Conservation (phyloP, 2,797 vertebrate genomes). For the Holocentrus rufus region DNA sequence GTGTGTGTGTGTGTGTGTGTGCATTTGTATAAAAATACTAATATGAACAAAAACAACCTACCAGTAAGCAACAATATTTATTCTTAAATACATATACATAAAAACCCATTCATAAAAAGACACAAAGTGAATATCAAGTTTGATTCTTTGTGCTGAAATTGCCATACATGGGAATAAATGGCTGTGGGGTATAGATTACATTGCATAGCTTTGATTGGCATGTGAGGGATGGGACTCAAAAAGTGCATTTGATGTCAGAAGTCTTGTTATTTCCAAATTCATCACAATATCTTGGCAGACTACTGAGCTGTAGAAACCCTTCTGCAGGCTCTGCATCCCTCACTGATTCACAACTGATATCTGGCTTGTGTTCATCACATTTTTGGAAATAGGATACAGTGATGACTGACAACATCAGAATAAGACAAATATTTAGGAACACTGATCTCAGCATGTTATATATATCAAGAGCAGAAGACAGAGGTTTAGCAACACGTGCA, state of each 20-base stretch:
- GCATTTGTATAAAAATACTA: not conserved
- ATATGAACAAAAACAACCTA: constrained; percentile 52
- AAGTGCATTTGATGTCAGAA: constrained; percentile 74
- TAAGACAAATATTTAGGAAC: constrained; percentile 68
- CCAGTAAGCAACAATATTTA: constrained; percentile 76
- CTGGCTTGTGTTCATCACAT: constrained; percentile 29
- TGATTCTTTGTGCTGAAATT: constrained; percentile 73
- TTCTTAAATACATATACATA: constrained; percentile 82
- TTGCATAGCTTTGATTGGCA: constrained; percentile 80
- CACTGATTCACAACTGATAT: constrained; percentile 30
- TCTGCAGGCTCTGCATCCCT: constrained; percentile 7
- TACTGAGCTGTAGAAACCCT: constrained; percentile 19
- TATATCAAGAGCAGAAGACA: constrained; percentile 63
- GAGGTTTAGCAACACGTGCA: constrained; percentile 62
- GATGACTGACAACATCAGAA: constrained; percentile 74
- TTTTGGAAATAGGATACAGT: constrained; percentile 72
- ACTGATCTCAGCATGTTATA: constrained; percentile 61
- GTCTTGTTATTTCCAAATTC: constrained; percentile 63
- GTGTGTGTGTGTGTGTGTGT: not conserved
- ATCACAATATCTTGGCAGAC: constrained; percentile 32
- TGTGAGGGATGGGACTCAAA: constrained; percentile 68
- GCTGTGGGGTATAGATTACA: constrained; percentile 74
- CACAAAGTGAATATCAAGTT: constrained; percentile 74
- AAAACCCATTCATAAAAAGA: constrained; percentile 80
- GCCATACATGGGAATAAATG: constrained; percentile 64